These are phyloP conservation scores for Acyrthosiphon pisum DNA, from an alignment of 1,140 invertebrate species.

Conservation along the genomic window DNA sequence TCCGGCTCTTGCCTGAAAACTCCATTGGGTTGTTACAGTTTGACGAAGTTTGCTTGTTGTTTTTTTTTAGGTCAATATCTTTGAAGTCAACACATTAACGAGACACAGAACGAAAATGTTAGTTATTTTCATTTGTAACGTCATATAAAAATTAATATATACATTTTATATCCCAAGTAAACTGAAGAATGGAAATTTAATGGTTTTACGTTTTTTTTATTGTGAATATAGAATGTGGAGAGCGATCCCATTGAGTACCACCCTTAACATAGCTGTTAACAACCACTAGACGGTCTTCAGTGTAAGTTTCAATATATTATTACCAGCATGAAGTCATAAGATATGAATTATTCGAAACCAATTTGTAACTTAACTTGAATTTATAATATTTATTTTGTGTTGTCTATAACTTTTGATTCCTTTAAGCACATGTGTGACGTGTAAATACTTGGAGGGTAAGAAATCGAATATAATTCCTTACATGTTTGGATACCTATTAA, in stretches of 20 bases:
- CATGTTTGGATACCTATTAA: not conserved
- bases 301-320: not conserved
- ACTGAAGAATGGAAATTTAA: not conserved
- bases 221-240: not conserved
- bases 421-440: too few relatives aligned
- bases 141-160: not conserved
- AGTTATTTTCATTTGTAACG: not conserved
- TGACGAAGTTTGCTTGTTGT: not conserved
- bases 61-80: constrained; percentile 3
- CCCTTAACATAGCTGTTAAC: not conserved
- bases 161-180: not conserved
- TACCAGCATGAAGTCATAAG: not conserved
- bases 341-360: not conserved
- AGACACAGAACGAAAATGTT: not conserved
- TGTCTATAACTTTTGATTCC: not conserved
- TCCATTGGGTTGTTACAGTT: not conserved
- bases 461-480: not conserved
- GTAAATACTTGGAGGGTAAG: not conserved
- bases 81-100: not conserved
- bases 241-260: not conserved
- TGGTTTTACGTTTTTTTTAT: not conserved
- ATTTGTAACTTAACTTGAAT: not conserved
- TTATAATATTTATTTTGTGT: not conserved
- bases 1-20: not conserved
- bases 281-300: not conserved